Percentiles rank a stretch among this genome's conserved stretches.
These are phyloP conservation scores for Seriola aureovittata DNA, from an alignment of 2,113 vertebrate species.

Conservation along the genomic window DNA sequence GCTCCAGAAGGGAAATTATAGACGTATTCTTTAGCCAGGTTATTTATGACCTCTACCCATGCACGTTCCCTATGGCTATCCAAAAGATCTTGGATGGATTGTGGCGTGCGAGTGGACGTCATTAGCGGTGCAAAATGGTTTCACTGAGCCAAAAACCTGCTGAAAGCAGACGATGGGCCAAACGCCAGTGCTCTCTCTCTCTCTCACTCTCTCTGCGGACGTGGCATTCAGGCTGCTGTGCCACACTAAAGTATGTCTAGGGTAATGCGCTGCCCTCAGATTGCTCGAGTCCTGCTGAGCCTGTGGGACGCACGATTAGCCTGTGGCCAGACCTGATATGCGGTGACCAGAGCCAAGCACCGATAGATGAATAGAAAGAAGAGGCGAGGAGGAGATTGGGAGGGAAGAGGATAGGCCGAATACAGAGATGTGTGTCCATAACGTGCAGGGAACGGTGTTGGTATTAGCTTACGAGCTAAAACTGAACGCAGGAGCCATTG, in stretches of 20 bases:
- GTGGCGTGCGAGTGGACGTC: conserved; percentile 22
- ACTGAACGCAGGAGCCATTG: conserved; percentile 26
- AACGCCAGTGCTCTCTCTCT: conserved; percentile 42
- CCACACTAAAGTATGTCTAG: conserved; percentile 53
- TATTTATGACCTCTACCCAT: conserved; percentile 2
- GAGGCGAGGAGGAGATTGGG: conserved; percentile 5
- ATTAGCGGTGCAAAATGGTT: conserved; percentile 59
- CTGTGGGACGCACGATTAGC: conserved; percentile 63
- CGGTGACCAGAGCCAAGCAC: conserved; percentile 43
- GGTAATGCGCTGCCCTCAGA: conserved; percentile 64
- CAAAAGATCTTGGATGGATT: conserved; percentile 36
- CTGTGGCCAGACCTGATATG: conserved; percentile 59
- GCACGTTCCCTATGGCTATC: neutral
- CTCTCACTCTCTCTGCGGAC: conserved; percentile 54
- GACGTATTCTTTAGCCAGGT: neutral
- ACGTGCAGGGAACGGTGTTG: conserved; percentile 6
- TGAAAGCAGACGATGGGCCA: conserved; percentile 47
- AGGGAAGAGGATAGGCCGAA: neutral
- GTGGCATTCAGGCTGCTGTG: conserved; percentile 60
- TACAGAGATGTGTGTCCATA: conserved; percentile 15
- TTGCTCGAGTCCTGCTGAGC: conserved; percentile 61
- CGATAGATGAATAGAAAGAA: conserved; percentile 47
- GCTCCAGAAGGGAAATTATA: conserved; percentile 8
- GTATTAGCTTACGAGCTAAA: conserved; percentile 9
- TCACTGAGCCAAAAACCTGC: conserved; percentile 49